Percentiles rank a stretch among this genome's conserved stretches.
phyloP scores from a whole-genome alignment of 2,113 vertebrate genomes.

The Haemorhous mexicanus region DNA sequence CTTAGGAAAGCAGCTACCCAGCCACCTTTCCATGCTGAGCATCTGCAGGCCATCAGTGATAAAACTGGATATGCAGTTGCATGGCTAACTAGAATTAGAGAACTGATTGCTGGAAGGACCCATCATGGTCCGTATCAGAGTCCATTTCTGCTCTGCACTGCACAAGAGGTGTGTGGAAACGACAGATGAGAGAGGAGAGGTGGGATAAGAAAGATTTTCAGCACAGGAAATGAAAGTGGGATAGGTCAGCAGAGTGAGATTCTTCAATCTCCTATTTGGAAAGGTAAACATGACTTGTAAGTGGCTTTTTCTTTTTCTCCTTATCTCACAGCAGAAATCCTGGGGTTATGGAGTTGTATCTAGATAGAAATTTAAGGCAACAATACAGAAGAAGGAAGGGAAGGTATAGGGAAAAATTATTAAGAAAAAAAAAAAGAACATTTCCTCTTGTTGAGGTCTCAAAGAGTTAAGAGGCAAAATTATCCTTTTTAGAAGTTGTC shows the following conservation, averaged over 20 bases:
- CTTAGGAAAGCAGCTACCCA: background rate
- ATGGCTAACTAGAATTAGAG: background rate
- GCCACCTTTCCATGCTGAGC: background rate
- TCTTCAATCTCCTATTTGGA: background rate
- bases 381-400: background rate
- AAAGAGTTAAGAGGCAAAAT: conserved; percentile 43
- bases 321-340: background rate
- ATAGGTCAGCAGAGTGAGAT: background rate
- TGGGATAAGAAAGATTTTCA: background rate
- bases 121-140: background rate
- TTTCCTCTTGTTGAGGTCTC: background rate
- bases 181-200: fast-evolving
- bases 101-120: background rate
- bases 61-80: background rate
- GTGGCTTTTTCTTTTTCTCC: background rate
- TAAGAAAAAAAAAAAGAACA: background rate
- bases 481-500: background rate
- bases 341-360: background rate
- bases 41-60: background rate
- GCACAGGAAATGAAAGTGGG: background rate
- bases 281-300: background rate
- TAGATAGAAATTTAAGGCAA: background rate
- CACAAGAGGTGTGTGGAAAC: background rate
- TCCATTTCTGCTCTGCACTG: background rate
- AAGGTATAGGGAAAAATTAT: background rate